These are phyloP conservation scores for Steinernema khuongi DNA, from an alignment of 1,140 invertebrate species.

Conservation along the genomic window DNA sequence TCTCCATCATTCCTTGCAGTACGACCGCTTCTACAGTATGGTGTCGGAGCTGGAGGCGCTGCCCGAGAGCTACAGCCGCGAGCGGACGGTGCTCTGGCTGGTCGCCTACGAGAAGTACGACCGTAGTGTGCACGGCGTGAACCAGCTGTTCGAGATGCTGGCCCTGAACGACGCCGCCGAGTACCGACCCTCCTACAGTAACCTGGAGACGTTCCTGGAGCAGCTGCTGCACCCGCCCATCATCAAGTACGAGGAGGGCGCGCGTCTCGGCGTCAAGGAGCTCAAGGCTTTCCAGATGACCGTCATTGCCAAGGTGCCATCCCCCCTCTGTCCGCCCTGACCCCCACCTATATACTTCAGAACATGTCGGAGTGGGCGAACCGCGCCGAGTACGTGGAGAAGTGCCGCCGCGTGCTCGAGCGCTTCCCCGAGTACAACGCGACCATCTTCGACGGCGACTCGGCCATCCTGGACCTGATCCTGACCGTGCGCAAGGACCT, in stretches of 20 bases:
- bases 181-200: constrained; percentile 38
- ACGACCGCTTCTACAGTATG: constrained; percentile 47
- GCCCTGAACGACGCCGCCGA: constrained; percentile 18
- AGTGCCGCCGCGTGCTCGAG: constrained; percentile 40
- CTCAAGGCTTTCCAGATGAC: constrained; percentile 48
- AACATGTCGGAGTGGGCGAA: constrained; percentile 56
- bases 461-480: constrained; percentile 48
- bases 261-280: constrained; percentile 25
- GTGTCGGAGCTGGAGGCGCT: constrained; percentile 47
- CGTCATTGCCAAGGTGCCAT: constrained; percentile 45
- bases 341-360: no score
- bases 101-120: constrained; percentile 50
- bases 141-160: constrained; percentile 20
- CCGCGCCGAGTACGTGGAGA: constrained; percentile 47
- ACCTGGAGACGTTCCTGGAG: constrained; percentile 48
- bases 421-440: constrained; percentile 44
- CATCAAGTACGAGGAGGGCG: constrained; percentile 28
- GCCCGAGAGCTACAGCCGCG: constrained; percentile 47
- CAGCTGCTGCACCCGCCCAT: constrained; percentile 46
- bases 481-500: constrained; percentile 56
- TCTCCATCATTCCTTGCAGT: constrained; percentile 35
- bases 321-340: no score
- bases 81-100: constrained; percentile 53
- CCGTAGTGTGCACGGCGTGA: constrained; percentile 20
- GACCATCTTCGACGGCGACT: constrained; percentile 47